phyloP scores from a whole-genome alignment of 2,888 invertebrate species.

The Aromia moschata region DNA sequence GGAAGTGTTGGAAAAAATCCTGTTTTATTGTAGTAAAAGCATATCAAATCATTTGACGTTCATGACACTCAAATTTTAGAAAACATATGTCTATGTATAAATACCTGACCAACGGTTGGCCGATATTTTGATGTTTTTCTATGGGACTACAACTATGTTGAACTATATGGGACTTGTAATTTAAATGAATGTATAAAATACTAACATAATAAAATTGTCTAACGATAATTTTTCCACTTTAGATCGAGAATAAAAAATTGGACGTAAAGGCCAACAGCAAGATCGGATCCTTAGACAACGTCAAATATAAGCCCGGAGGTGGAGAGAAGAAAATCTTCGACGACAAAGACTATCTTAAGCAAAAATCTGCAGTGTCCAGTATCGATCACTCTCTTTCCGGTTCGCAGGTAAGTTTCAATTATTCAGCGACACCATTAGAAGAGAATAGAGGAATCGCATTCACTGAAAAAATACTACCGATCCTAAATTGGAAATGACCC shows the following conservation, averaged over 20 bases:
- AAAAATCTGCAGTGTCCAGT: conserved; percentile 66
- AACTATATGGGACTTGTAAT: too few relatives aligned
- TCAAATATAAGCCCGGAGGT: conserved; percentile 91
- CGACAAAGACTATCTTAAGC: conserved; percentile 90
- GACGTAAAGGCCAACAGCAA: conserved; percentile 94
- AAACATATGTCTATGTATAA: too few relatives aligned
- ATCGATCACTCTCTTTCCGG: conserved; percentile 66
- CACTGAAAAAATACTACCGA: conserved; percentile 36
- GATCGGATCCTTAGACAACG: conserved; percentile 90
- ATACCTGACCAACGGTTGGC: too few relatives aligned
- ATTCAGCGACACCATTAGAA: neutral
- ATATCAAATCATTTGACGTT: too few relatives aligned
- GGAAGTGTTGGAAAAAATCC: too few relatives aligned
- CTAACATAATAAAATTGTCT: too few relatives aligned
- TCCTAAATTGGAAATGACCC: conserved; percentile 35
- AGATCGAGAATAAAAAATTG: conserved; percentile 91
- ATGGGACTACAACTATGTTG: too few relatives aligned
- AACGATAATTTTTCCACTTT: conserved; percentile 23
- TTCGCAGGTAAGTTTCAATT: conserved; percentile 65
- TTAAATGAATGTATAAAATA: too few relatives aligned
- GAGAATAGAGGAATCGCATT: conserved; percentile 26
- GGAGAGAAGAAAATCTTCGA: conserved; percentile 95
- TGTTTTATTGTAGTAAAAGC: too few relatives aligned
- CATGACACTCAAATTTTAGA: too few relatives aligned
- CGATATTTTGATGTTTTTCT: too few relatives aligned